Percentiles rank a stretch among this genome's conserved stretches.
Conservation (phyloP, 64 coral and sea anemone genomes). For the Stichodactyla mertensii region DNA sequence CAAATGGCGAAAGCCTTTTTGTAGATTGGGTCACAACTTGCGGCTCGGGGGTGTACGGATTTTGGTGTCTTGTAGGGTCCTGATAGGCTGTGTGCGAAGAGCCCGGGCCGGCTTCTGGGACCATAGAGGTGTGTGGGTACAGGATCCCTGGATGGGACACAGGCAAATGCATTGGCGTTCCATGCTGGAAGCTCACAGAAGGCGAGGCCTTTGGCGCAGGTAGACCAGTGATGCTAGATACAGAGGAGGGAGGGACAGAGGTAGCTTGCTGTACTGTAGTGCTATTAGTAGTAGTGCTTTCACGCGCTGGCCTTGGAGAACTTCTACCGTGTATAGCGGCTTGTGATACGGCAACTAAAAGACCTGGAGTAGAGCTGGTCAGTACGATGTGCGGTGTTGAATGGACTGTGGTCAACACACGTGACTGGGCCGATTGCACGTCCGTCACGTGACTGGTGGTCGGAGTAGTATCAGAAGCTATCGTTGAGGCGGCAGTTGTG, state of each 20-base stretch:
- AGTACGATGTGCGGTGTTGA: not conserved
- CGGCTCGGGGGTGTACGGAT: not conserved
- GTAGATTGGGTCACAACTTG: not conserved
- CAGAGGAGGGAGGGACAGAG: not conserved
- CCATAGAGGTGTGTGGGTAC: not conserved
- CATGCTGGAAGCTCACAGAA: not conserved
- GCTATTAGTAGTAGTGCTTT: not conserved
- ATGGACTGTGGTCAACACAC: not conserved
- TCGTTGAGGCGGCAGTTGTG: not conserved
- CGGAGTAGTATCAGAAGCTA: not conserved
- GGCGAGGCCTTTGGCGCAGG: not conserved
- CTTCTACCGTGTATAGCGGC: not conserved
- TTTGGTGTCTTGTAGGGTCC: not conserved
- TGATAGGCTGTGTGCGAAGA: not conserved
- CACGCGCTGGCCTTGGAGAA: not conserved
- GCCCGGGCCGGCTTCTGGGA: not conserved
- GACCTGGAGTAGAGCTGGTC: not conserved
- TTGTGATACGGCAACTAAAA: not conserved
- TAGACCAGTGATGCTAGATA: not conserved
- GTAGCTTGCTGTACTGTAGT: not conserved
- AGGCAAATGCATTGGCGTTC: not conserved
- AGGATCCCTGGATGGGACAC: conserved; percentile 24
- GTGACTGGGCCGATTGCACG: not conserved
- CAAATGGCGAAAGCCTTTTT: not conserved
- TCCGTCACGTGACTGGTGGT: not conserved